Evolutionary conservation across 2,888 invertebrate genomes (phyloP).

Genomic region (Eledone cirrhosa): DNA sequence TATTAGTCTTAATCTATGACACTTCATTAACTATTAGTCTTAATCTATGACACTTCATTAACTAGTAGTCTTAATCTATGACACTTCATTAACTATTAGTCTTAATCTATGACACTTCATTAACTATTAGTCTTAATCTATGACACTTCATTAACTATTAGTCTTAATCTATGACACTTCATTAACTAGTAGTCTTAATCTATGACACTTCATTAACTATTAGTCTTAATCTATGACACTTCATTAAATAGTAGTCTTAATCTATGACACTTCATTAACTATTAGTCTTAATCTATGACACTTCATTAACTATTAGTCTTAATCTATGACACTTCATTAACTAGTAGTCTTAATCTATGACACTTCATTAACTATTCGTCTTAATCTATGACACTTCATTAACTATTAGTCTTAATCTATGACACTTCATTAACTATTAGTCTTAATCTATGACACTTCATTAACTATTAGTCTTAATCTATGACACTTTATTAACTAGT

Average conservation of each 20-base stretch:
- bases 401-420: neutral
- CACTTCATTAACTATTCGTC: slow-evolving; percentile 30
- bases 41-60: slow-evolving; percentile 19
- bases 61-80: neutral
- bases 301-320: slow-evolving; percentile 32
- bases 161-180: neutral
- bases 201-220: slow-evolving; percentile 25
- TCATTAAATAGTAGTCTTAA: slow-evolving; percentile 33
- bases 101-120: slow-evolving; percentile 1
- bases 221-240: neutral
- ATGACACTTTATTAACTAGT: slow-evolving; percentile 26
- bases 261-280: slow-evolving; percentile 21
- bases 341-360: neutral
- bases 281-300: neutral
- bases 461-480: slow-evolving; percentile 30
- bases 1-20: neutral
- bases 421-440: slow-evolving; percentile 28
- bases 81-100: slow-evolving; percentile 29
- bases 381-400: slow-evolving; percentile 26
- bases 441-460: neutral
- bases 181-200: slow-evolving; percentile 30
- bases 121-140: slow-evolving; percentile 29
- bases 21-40: slow-evolving; percentile 32
- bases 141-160: slow-evolving; percentile 27
- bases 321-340: slow-evolving; percentile 19